Percentiles rank a stretch among this genome's conserved stretches.
These are phyloP conservation scores for Varanus salvator DNA, from an alignment of 2,113 vertebrate genomes.

Conservation along the genomic window DNA sequence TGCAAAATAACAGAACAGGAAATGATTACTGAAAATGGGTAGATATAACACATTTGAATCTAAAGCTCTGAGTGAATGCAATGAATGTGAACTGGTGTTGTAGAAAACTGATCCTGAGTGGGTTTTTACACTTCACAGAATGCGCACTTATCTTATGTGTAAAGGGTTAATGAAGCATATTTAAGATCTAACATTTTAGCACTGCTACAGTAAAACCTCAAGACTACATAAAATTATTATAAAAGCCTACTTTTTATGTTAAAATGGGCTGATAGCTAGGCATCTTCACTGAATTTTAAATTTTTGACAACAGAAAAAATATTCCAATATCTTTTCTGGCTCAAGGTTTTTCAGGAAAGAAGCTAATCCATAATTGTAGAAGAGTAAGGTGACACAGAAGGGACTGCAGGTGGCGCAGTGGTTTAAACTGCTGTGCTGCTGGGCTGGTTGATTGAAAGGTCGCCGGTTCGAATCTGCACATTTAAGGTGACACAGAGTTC, in stretches of 20 bases:
- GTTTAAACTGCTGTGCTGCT: too few relatives aligned
- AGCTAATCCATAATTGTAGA: neutral
- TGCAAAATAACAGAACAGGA: conserved; percentile 67
- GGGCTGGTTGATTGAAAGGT: too few relatives aligned
- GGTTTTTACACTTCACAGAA: conserved; percentile 84
- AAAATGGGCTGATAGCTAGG: conserved; percentile 32
- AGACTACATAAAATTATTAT: conserved; percentile 46
- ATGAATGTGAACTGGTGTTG: conserved; percentile 84
- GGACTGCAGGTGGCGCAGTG: too few relatives aligned
- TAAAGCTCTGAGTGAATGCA: conserved; percentile 76
- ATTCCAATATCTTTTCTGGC: conserved; percentile 42
- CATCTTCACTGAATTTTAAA: conserved; percentile 2
- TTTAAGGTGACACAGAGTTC: too few relatives aligned
- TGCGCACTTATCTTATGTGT: conserved; percentile 83
- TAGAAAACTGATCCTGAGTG: conserved; percentile 88
- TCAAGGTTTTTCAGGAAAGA: conserved; percentile 46
- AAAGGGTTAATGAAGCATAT: conserved; percentile 86
- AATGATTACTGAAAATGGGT: conserved; percentile 71
- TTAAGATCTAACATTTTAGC: conserved; percentile 73
- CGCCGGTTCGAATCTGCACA: too few relatives aligned
- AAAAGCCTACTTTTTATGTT: conserved; percentile 52
- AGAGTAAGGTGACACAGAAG: too few relatives aligned
- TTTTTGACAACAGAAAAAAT: conserved; percentile 41
- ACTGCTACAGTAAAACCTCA: conserved; percentile 63
- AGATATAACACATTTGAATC: conserved; percentile 71